Evolutionary conservation across 2,113 vertebrate species (phyloP).

Genomic region (Micronycteris hirsuta): DNA sequence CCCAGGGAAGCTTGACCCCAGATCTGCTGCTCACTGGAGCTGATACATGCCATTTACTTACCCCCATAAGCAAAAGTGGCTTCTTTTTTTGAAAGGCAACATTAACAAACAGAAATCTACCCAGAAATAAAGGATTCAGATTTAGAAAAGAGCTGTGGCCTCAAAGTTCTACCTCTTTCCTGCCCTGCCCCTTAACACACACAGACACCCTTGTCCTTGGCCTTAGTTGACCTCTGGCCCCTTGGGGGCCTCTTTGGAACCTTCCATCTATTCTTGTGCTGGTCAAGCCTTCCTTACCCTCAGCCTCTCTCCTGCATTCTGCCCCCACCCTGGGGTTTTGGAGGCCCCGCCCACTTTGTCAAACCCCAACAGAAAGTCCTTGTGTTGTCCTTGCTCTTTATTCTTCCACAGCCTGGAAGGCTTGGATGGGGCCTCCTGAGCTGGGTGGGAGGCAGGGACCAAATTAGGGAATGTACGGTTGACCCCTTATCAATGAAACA

Average conservation of each 20-base stretch:
- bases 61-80: background rate
- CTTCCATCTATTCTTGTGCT: background rate
- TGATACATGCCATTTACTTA: background rate
- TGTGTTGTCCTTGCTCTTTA: background rate
- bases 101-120: background rate
- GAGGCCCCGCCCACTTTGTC: background rate
- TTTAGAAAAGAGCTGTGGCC: background rate
- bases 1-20: too few species aligned
- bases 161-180: background rate
- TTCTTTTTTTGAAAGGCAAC: background rate
- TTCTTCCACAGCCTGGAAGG: background rate
- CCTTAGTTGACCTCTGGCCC: background rate
- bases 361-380: background rate
- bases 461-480: background rate
- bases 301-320: background rate
- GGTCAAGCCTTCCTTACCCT: background rate
- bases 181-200: background rate
- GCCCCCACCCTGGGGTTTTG: background rate
- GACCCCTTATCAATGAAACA: background rate
- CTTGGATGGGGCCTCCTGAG: background rate
- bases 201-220: background rate
- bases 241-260: background rate
- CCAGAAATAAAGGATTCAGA: background rate
- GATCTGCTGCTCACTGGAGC: background rate
- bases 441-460: background rate